Evolutionary conservation across 2,888 invertebrate genomes (phyloP), one percentile per base, ranked within the genome.

Genomic region (Tachina lurida): DNA sequence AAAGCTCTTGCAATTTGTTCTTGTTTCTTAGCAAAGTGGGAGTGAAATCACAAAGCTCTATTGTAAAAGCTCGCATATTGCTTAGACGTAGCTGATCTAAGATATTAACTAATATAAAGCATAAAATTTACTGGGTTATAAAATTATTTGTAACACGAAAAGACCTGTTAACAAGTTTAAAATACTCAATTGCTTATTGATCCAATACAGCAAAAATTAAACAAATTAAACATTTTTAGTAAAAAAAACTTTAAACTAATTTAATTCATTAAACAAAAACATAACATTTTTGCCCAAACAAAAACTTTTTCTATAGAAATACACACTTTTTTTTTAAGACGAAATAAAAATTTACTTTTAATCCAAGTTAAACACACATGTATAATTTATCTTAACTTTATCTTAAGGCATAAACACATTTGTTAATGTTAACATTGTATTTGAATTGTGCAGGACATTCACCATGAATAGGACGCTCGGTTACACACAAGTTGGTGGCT

Each of bases 381-480:
- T n/a, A n/a, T n/a, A 13, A 7, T 9, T 39, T 17, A 0, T 7
- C n/a, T n/a, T n/a, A n/a, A 49, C 45, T 62, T 68, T 62, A 81
- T 78, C 43, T 83, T 10, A 65, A 68, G 19, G 63, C 58, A 65
- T 89, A 89, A 19, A 91, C 91, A 86, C 92, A 92, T 73, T 90
- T 91, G 87, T 92, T 92, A 9, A 89, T 67, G 15, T 88, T 90
- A 8, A 88, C 1, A 47, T 87, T 89, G 63, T 90, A 91, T 75
- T 81, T 68, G 3, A 92, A 92, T 4, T 88, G 86, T 0, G n/a
- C 1, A 10, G 92, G 92, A 67, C 92, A 92, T 19, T 89, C 89
- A 13, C 92, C 92, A 43, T 84, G 90, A 76, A 92, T 89, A 63
- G 90, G 88, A n/a, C 92, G 91, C 2, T 89, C 79, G 0, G 88